Evolutionary conservation across 2,113 vertebrate species (phyloP).

Genomic region (Copsychus sechellarum): DNA sequence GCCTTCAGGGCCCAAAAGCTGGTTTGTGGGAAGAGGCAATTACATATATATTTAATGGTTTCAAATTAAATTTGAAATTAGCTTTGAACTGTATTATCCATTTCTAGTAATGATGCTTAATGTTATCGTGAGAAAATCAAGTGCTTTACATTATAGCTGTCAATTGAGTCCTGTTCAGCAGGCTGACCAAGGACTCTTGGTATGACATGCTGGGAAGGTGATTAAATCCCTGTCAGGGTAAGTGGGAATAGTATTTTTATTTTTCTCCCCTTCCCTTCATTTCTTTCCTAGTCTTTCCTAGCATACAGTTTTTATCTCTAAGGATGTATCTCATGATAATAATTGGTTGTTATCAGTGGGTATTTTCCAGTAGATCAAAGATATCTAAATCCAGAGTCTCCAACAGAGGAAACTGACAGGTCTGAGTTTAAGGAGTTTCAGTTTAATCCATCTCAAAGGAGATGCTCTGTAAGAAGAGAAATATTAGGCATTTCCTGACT

Average conservation of each 20-base stretch:
- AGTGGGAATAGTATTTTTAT: not conserved
- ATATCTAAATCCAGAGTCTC: conserved; percentile 24
- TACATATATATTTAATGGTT: conserved; percentile 8
- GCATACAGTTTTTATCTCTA: not conserved
- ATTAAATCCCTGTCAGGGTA: conserved; percentile 15
- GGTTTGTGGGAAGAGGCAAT: not conserved
- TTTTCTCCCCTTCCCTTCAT: not conserved
- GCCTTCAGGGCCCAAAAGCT: not conserved
- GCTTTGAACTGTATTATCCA: conserved; percentile 12
- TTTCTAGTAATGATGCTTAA: conserved; percentile 28
- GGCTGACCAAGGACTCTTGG: not conserved
- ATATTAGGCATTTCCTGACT: not conserved
- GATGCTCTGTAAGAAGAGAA: not conserved
- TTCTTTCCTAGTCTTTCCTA: not conserved
- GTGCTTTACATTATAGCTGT: not conserved
- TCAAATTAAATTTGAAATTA: conserved; percentile 26
- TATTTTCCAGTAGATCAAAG: conserved; percentile 28
- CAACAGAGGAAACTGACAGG: conserved; percentile 23
- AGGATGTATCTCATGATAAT: conserved; percentile 9
- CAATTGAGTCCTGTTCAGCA: not conserved
- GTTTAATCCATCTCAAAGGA: not conserved
- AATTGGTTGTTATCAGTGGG: conserved; percentile 30
- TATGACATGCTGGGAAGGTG: not conserved
- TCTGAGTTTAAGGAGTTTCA: conserved; percentile 1
- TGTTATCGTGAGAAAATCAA: not conserved